phyloP scores from a whole-genome alignment of 1,140 invertebrate genomes.

The Asobara japonica region DNA sequence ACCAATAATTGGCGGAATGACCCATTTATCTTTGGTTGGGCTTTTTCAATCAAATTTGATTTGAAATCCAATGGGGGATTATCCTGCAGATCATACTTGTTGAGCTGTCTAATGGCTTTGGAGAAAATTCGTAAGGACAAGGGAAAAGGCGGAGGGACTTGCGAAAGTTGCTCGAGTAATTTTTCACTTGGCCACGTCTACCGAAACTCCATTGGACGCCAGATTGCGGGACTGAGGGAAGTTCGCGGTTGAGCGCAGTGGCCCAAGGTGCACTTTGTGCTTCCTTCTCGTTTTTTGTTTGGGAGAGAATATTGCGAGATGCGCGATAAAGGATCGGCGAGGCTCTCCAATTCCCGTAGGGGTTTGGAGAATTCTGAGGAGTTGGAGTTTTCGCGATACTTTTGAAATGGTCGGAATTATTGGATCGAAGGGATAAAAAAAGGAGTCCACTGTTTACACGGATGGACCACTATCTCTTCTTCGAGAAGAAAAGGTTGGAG shows the following conservation, averaged over 20 bases:
- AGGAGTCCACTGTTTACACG: too few relatives aligned
- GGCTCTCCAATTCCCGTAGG: not conserved
- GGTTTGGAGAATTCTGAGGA: not conserved
- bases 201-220: constrained; percentile 55
- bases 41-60: not conserved
- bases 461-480: too few relatives aligned
- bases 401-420: not conserved
- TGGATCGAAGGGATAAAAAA: not conserved
- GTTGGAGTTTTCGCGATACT: not conserved
- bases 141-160: constrained; percentile 44
- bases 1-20: not conserved
- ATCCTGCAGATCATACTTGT: constrained; percentile 44
- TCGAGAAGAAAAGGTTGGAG: too few relatives aligned
- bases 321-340: not conserved
- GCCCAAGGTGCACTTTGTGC: not conserved
- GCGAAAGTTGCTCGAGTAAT: constrained; percentile 53
- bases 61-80: not conserved
- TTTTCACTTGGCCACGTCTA: constrained; percentile 59
- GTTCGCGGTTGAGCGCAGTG: constrained; percentile 36
- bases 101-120: constrained; percentile 54
- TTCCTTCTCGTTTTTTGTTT: not conserved
- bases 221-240: constrained; percentile 56
- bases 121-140: too few relatives aligned
- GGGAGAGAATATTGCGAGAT: not conserved
- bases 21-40: not conserved